phyloP scores from a whole-genome alignment of 2,888 invertebrate species.

The Amiota mariae region DNA sequence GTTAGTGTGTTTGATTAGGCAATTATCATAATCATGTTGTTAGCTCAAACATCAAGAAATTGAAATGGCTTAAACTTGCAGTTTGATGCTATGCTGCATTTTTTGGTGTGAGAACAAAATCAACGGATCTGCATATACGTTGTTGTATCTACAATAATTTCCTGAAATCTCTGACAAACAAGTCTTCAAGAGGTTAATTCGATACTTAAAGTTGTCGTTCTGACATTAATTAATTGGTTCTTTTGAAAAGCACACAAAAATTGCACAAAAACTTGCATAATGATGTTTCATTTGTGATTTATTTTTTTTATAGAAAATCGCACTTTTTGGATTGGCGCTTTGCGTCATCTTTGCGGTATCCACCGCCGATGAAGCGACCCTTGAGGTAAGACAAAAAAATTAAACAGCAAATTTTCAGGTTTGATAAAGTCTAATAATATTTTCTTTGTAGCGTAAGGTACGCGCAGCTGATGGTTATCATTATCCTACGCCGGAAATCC shows the following conservation, averaged over 20 bases:
- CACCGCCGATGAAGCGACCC: constrained; percentile 59
- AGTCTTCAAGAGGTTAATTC: too few species aligned
- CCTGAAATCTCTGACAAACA: background rate
- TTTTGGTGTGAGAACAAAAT: constrained; percentile 8
- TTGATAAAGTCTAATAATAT: background rate
- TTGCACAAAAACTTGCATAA: too few species aligned
- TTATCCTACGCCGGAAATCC: constrained; percentile 63
- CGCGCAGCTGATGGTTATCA: constrained; percentile 67
- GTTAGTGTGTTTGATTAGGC: background rate
- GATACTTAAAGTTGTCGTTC: background rate
- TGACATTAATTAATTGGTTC: background rate
- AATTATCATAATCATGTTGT: background rate
- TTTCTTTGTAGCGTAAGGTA: constrained; percentile 55
- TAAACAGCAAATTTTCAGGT: background rate
- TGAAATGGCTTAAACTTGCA: background rate
- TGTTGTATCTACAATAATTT: background rate
- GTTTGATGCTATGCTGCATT: background rate
- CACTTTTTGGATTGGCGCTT: constrained; percentile 68
- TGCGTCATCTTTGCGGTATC: constrained; percentile 65
- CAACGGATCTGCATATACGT: background rate
- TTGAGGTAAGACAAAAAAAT: constrained; percentile 58
- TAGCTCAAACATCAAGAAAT: background rate
- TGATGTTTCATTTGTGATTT: background rate
- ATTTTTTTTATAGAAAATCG: constrained; percentile 65
- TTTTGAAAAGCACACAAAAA: too few species aligned